These are phyloP conservation scores for Brachionus manjavacas DNA, from an alignment of 1,140 invertebrate genomes.

Conservation along the genomic window DNA sequence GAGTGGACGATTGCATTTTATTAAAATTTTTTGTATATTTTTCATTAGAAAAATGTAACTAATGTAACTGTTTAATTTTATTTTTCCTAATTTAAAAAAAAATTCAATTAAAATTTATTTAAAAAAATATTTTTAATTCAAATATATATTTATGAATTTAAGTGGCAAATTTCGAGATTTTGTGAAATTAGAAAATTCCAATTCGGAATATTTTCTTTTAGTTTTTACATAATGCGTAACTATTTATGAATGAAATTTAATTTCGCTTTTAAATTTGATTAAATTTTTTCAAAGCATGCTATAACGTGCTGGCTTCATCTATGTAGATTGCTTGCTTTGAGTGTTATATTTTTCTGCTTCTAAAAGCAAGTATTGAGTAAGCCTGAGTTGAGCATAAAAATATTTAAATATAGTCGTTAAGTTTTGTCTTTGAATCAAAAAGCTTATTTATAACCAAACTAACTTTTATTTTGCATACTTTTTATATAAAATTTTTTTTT, in stretches of 20 bases:
- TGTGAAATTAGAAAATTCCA: background rate
- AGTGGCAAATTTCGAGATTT: background rate
- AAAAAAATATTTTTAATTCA: background rate
- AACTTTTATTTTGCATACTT: background rate
- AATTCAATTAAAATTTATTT: background rate
- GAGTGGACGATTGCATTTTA: conserved; percentile 7
- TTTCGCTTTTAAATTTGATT: background rate
- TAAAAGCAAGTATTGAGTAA: background rate
- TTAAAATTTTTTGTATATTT: background rate
- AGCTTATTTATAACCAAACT: background rate
- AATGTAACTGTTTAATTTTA: background rate
- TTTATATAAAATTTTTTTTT: too few species aligned
- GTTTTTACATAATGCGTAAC: background rate
- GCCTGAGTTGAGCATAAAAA: background rate
- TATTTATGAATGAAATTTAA: background rate
- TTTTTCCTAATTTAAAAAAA: background rate
- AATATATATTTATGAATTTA: background rate
- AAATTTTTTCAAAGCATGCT: background rate
- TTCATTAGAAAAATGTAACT: background rate
- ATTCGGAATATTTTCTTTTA: background rate
- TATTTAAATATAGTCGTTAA: background rate
- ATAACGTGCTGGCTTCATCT: background rate
- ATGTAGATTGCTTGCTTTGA: background rate
- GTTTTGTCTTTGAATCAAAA: background rate
- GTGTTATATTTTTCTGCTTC: background rate